These are phyloP conservation scores for Hemicrepidius hirtus DNA, from an alignment of 2,888 invertebrate species.

Conservation along the genomic window DNA sequence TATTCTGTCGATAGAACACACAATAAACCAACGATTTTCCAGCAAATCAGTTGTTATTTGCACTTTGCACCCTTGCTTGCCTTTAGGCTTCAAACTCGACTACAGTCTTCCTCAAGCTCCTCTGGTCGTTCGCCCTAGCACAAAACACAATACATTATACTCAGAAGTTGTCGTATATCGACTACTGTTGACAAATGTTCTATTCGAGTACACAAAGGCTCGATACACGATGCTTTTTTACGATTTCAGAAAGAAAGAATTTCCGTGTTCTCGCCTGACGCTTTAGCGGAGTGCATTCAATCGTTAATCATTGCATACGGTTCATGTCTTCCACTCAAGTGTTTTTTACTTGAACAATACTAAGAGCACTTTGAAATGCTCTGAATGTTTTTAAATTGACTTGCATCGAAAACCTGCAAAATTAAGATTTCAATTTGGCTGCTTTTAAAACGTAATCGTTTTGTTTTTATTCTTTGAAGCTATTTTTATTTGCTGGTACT, in stretches of 20 bases:
- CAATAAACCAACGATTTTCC: slow-evolving; percentile 49
- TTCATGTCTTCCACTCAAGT: slow-evolving; percentile 64
- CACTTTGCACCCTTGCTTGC: slow-evolving; percentile 14
- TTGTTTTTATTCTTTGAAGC: neutral
- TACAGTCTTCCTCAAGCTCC: neutral
- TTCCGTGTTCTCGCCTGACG: slow-evolving; percentile 70
- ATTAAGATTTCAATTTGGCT: slow-evolving; percentile 4
- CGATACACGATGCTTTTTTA: slow-evolving; percentile 66
- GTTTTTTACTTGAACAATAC: slow-evolving; percentile 58
- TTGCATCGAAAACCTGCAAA: slow-evolving; percentile 1
- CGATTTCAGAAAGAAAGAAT: slow-evolving; percentile 69
- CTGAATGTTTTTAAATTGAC: slow-evolving; percentile 27
- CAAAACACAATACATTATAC: slow-evolving; percentile 71
- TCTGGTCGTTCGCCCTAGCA: slow-evolving; percentile 63
- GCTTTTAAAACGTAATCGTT: slow-evolving; percentile 1
- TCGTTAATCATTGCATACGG: slow-evolving; percentile 72
- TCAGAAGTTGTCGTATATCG: slow-evolving; percentile 63
- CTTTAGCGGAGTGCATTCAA: slow-evolving; percentile 71
- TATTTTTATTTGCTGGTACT: neutral
- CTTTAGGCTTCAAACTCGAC: neutral
- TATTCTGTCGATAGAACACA: slow-evolving; percentile 49
- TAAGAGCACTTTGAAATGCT: slow-evolving; percentile 31
- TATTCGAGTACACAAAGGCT: slow-evolving; percentile 67
- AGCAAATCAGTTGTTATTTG: slow-evolving; percentile 35
- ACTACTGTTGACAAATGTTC: slow-evolving; percentile 71